A percentile compares a stretch with the other conserved stretches of the same genome.
Conservation (phyloP, 2,888 invertebrate species). For the Odiellus spinosus region DNA sequence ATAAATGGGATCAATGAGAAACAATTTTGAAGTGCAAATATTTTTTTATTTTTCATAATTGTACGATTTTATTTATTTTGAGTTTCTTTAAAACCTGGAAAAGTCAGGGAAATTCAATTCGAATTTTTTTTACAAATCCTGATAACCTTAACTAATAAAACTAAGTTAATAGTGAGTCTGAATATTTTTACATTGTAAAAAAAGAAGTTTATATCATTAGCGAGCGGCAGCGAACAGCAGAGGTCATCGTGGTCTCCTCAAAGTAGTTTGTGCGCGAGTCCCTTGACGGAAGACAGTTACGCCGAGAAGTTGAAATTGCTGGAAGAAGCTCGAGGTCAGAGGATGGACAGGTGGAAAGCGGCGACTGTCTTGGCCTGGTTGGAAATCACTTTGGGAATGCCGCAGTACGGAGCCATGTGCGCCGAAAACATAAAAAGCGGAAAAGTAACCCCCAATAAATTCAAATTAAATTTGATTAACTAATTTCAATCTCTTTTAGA, state of each 20-base stretch:
- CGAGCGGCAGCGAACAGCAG: conserved; percentile 6
- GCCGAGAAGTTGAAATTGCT: conserved; percentile 58
- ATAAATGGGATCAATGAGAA: no score
- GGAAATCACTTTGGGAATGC: conserved; percentile 84
- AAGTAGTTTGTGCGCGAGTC: conserved; percentile 20
- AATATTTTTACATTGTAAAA: no score
- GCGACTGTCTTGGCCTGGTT: conserved; percentile 87
- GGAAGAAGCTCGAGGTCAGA: conserved; percentile 56
- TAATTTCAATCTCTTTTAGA: conserved; percentile 46
- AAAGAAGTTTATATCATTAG: background rate
- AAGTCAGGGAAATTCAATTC: no score
- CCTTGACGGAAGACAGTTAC: conserved; percentile 42
- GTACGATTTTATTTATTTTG: no score
- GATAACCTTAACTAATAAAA: no score
- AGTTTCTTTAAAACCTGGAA: no score
- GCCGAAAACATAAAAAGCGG: conserved; percentile 90
- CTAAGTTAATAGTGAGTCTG: no score
- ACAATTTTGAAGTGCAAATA: no score
- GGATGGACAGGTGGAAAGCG: conserved; percentile 79
- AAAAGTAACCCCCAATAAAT: conserved; percentile 52
- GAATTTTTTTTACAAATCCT: no score
- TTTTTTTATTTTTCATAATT: no score
- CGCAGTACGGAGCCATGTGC: conserved; percentile 73
- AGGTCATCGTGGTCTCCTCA: conserved; percentile 44
- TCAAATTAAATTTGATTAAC: no score